Percentiles rank a stretch among this genome's conserved stretches.
These are phyloP conservation scores for Cyprinodon brontotheroides DNA, from an alignment of 2,113 vertebrate genomes.

Conservation along the genomic window DNA sequence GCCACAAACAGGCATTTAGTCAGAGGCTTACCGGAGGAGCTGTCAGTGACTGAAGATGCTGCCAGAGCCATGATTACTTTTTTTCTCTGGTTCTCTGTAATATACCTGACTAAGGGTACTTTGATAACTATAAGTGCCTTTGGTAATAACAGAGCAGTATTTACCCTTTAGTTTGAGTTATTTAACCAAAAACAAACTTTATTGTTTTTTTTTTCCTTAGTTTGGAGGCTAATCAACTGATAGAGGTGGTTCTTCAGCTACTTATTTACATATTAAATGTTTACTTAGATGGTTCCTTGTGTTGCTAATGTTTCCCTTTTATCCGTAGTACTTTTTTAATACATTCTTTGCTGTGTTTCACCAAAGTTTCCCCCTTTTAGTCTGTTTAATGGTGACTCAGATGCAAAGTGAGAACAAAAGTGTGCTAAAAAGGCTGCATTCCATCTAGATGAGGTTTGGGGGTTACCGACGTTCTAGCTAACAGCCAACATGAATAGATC, in stretches of 20 bases:
- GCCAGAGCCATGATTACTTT: neutral
- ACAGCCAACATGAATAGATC: neutral
- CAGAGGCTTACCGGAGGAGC: neutral
- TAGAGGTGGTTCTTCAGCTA: neutral
- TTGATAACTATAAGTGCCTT: neutral
- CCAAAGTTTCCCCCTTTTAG: neutral
- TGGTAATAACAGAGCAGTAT: neutral
- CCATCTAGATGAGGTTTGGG: neutral
- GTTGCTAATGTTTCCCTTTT: neutral
- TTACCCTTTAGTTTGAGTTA: neutral
- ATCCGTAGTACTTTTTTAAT: neutral
- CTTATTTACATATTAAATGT: neutral
- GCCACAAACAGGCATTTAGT: neutral
- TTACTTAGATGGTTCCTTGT: neutral
- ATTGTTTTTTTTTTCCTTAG: neutral
- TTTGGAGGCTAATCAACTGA: neutral
- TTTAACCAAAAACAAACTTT: neutral
- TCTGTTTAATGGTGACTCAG: neutral
- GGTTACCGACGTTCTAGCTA: neutral
- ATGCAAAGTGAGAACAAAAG: neutral
- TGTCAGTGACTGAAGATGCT: neutral
- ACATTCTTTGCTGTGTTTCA: neutral
- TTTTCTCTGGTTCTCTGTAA: neutral
- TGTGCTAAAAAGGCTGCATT: neutral
- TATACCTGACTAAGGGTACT: neutral